Evolutionary conservation across 2,888 invertebrate species (phyloP), one percentile per base, ranked within the genome.

Genomic region (Agrypnus murinus): DNA sequence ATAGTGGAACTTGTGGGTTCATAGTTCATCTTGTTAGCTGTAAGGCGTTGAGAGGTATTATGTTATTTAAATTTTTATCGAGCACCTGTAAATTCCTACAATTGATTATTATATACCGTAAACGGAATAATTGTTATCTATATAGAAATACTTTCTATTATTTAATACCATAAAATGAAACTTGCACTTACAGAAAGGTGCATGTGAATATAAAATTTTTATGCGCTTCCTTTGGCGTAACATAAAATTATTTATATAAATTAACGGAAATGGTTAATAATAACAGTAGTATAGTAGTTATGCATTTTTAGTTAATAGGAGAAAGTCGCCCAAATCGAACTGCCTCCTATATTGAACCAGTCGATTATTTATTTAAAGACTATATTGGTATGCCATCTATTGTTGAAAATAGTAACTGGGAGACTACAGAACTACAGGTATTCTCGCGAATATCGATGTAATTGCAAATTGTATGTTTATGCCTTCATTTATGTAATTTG

Each of bases 101-200:
- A 15, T 17, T 3, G 55, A 17, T 17, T 55, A 17, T 17, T 55
- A 17, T 15, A 32, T 36, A 36, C 55, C 55, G 55, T 36, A 55
- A 55, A 19, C 55, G 36, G 9, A 15, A 55, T 55, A 36, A 55
- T 55, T 55, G 8, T 34, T 55, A 34, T 55, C 12, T 19, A n/a
- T n/a, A n/a, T n/a, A 36, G 55, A 55, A 55, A 36, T 55, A 55
- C 55, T 55, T 55, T 55, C 55, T 55, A 55, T 36, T 55, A 55
- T 17, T 55, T 55, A 55, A 55, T 55, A 36, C 55, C 55, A 17
- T 36, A 55, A 55, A 55, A 55, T 36, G 15, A 36, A 34, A 36
- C 55, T 15, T 36, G 36, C 17, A 10, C n/a, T 25, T 36, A 15
- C 15, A 15, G 7, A 34, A 15, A 53, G 17, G 55, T 55, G 55